Base-by-base conservation (phyloP, 2,888 invertebrate genomes). In the Aspidiotus destructor region DNA sequence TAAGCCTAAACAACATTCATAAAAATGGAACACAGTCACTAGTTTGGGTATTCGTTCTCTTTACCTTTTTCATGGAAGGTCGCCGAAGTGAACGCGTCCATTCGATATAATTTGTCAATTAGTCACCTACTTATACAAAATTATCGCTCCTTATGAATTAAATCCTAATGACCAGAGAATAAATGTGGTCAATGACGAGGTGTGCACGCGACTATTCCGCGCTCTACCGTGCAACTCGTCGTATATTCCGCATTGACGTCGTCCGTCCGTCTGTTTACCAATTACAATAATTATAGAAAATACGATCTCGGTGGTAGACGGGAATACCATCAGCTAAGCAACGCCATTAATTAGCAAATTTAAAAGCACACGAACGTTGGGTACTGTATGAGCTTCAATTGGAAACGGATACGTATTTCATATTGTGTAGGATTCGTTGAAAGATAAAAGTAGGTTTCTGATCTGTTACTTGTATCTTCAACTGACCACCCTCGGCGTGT, bases 391-490 rank as follows among this genome's bases (percentile, higher is more conserved):
- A 67, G 57, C 28, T 67, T 57, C 67, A 67, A 67, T 65, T 65
- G 65, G 57, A 57, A 65, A 65, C 57, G 65, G 65, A 65, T 65
- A 65, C 57, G 65, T 58, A 65, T 67, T 67, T 67, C 67, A 67
- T 67, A 67, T 67, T 67, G 67, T 67, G 67, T 67, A 67, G 67
- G 67, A 67, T 67, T 67, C 11, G 67, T 60, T 67, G 60, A 67
- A 67, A 67, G 67, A 67, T 67, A 67, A 67, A 67, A 67, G 67
- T 67, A 67, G 67, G 67, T 67, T 67, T 41, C 60, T 58, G 67
- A 67, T 67, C 67, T 48, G 67, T 60, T 58, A 67, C 67, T 44
- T 60, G 58, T 67, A 67, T 67, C 67, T 57, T 57, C 44, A 48
- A 60, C 44, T 67, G 67, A 67, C 67, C 67, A 67, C 67, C 67